Evolutionary conservation across 2,888 invertebrate genomes (phyloP), one percentile per base, ranked within the genome.

Genomic region (Parnassius mnemosyne): DNA sequence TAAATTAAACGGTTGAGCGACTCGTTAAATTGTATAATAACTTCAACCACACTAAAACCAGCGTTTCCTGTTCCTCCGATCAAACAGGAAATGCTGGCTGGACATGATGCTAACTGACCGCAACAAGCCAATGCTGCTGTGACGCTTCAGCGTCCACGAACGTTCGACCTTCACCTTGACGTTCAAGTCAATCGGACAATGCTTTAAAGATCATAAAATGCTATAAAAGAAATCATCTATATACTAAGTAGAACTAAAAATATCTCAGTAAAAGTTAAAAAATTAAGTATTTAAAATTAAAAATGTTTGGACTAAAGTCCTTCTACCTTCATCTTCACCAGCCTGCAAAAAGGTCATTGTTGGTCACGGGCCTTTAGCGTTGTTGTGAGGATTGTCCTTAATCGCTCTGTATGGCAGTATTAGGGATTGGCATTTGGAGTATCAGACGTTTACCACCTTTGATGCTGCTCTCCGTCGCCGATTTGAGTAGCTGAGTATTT

Each of bases 101-200:
- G 53, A 44, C 43, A 20, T 20, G 44, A 3, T 50, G 43, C 34
- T 25, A 42, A 42, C 53, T 10, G 51, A 57, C 57, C 51, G 51
- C 43, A 12, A 51, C 43, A 10, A 11, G 16, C 11, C n/a, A n/a
- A 52, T 12, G 34, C 52, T n/a, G 34, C n/a, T 25, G 53, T 20
- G 20, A 25, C 53, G 53, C 53, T 49, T 41, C 60, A 53, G 54
- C 25, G 43, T 43, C 43, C 54, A 44, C n/a, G 16, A 56, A 7
- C 56, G 41, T 9, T 54, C 54, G 60, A 25, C 53, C 60, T 54
- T 60, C 49, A 53, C 47, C 49, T 54, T 20, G 13, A 42, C 25
- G 50, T 43, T 2, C 13, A n/a, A 34, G 3, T 7, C 13, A 11
- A 44, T 50, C 20, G 13, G 50, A 34, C 50, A 12, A 25, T 43